Conservation (phyloP, 2,113 vertebrate species). For the Rostratula benghalensis region DNA sequence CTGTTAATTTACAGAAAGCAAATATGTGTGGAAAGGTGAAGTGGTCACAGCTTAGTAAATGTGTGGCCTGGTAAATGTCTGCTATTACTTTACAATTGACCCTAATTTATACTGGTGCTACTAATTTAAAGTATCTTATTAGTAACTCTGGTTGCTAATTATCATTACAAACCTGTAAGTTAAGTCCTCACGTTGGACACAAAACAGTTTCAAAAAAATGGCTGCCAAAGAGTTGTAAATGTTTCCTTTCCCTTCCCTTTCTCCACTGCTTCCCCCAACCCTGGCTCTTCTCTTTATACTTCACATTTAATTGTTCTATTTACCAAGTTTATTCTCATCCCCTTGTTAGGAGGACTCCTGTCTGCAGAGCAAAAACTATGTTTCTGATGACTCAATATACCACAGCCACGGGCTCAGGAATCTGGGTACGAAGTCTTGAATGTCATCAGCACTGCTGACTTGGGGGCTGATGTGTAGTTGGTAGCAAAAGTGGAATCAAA, state of each 20-base stretch:
- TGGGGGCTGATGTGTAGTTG: neutral
- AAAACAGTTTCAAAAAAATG: neutral
- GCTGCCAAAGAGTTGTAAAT: neutral
- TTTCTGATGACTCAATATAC: neutral
- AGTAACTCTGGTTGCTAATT: neutral
- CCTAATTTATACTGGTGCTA: neutral
- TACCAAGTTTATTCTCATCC: neutral
- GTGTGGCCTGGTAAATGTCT: neutral
- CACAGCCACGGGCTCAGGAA: neutral
- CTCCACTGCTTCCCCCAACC: accelerated
- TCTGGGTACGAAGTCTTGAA: neutral
- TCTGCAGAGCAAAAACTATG: neutral
- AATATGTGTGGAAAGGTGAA: neutral
- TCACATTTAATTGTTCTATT: neutral
- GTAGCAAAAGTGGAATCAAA: neutral
- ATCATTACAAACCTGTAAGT: neutral
- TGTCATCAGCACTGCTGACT: neutral
- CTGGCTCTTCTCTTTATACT: neutral
- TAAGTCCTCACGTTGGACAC: neutral
- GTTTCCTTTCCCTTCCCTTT: neutral
- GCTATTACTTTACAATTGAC: neutral
- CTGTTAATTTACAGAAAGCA: neutral
- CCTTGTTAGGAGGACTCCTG: neutral
- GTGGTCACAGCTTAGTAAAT: neutral
- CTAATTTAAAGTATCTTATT: neutral